Percentiles rank a stretch among this genome's conserved stretches.
These are phyloP conservation scores for Allacma fusca DNA, from an alignment of 2,888 invertebrate genomes.

Conservation along the genomic window DNA sequence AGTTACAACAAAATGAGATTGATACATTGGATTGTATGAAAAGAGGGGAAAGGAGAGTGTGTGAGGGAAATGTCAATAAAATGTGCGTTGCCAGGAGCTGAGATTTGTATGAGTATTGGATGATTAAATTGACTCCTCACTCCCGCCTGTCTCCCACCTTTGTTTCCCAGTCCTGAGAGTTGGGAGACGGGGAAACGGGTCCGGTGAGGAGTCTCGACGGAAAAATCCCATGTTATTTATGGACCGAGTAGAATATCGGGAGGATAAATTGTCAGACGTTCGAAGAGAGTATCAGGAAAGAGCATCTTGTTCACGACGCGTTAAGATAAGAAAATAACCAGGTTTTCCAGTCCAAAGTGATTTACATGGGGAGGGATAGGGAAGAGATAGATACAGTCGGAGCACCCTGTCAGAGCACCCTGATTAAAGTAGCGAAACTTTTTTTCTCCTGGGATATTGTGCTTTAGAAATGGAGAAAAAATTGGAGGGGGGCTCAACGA, in stretches of 20 bases:
- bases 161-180: background rate
- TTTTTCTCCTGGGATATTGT: too few species aligned
- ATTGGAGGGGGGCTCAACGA: too few species aligned
- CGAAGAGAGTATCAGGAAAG: slow-evolving; percentile 13
- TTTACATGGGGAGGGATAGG: background rate
- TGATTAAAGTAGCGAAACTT: too few species aligned
- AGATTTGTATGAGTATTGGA: background rate
- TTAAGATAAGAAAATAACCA: slow-evolving; percentile 27
- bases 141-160: background rate
- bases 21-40: too few species aligned
- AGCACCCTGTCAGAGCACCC: too few species aligned
- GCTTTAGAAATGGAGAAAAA: too few species aligned
- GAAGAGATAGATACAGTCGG: background rate
- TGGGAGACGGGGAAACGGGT: background rate
- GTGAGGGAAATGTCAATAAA: too few species aligned
- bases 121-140: background rate
- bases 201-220: too few species aligned
- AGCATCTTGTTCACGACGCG: slow-evolving; percentile 9
- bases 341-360: slow-evolving; percentile 19
- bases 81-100: too few species aligned
- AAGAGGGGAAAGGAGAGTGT: too few species aligned
- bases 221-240: slow-evolving; percentile 5
- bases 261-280: slow-evolving; percentile 14
- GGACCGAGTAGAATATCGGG: slow-evolving; percentile 10
- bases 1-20: too few species aligned